Percentiles rank a stretch among this genome's conserved stretches.
Evolutionary conservation across 2,113 vertebrate genomes (phyloP).

Genomic region (Hyaena hyaena): DNA sequence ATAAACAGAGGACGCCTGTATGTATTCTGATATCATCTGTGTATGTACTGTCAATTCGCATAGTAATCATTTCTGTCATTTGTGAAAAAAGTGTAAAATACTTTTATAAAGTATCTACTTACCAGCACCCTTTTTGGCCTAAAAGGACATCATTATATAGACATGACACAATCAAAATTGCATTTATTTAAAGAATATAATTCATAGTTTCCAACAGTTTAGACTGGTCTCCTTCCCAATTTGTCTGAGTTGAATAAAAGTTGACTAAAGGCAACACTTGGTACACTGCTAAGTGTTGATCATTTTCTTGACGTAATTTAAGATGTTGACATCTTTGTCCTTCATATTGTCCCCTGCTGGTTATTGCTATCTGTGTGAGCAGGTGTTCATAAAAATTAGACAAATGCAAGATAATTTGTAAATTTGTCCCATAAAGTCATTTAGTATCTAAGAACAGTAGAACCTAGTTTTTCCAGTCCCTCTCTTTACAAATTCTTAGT

Average conservation of each 20-base stretch:
- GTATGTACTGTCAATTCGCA: not conserved
- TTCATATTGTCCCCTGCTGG: not conserved
- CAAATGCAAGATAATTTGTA: not conserved
- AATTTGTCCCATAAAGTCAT: conserved; percentile 10
- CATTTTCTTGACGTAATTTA: conserved; percentile 17
- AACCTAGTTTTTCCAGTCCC: not conserved
- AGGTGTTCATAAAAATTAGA: not conserved
- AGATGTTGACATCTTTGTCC: not conserved
- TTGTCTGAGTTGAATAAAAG: conserved; percentile 35
- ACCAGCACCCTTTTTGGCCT: not conserved
- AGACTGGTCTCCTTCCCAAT: not conserved
- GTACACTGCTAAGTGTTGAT: not conserved
- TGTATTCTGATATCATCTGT: not conserved
- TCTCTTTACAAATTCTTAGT: not conserved
- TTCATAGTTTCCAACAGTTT: not conserved
- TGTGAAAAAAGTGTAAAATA: not conserved
- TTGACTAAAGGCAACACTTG: not conserved
- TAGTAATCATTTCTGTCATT: conserved; percentile 2
- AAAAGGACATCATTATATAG: not conserved
- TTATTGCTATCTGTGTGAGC: not conserved
- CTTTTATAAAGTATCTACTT: not conserved
- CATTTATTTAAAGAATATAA: not conserved
- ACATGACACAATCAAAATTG: not conserved
- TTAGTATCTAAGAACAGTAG: not conserved
- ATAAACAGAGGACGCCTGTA: not conserved